A percentile compares a stretch with the other conserved stretches of the same genome.
These are phyloP conservation scores for Eretmochelys imbricata DNA, from an alignment of 2,113 vertebrate species.

Conservation along the genomic window DNA sequence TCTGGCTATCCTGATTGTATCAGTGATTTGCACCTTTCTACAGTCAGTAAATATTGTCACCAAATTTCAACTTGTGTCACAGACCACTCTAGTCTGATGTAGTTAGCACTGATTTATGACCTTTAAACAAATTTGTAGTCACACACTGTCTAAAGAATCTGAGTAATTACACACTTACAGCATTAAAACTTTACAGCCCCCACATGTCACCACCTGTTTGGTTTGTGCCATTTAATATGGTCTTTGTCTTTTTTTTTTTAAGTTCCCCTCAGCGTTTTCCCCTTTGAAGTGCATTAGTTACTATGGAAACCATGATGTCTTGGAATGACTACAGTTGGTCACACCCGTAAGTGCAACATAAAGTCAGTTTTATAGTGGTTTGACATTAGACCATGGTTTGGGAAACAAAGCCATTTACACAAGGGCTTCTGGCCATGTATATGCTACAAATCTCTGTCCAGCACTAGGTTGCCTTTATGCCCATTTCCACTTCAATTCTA, in stretches of 20 bases:
- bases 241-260: background rate
- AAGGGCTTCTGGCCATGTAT: too few species aligned
- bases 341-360: background rate
- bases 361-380: background rate
- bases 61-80: background rate
- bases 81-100: rapidly evolving
- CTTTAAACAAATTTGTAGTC: background rate
- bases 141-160: background rate
- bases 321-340: background rate
- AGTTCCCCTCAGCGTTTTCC: background rate
- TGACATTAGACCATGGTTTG: background rate
- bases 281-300: constrained; percentile 32
- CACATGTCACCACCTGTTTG: background rate
- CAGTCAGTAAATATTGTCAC: background rate
- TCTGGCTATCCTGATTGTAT: background rate
- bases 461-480: background rate
- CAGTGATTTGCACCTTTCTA: background rate
- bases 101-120: background rate
- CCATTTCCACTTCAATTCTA: background rate
- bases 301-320: constrained; percentile 37
- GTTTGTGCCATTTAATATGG: background rate
- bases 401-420: background rate
- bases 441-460: background rate
- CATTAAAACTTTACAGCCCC: background rate
- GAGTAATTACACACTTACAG: background rate